Evolutionary conservation across 2,113 vertebrate species (phyloP).

Genomic region (Ictalurus furcatus): DNA sequence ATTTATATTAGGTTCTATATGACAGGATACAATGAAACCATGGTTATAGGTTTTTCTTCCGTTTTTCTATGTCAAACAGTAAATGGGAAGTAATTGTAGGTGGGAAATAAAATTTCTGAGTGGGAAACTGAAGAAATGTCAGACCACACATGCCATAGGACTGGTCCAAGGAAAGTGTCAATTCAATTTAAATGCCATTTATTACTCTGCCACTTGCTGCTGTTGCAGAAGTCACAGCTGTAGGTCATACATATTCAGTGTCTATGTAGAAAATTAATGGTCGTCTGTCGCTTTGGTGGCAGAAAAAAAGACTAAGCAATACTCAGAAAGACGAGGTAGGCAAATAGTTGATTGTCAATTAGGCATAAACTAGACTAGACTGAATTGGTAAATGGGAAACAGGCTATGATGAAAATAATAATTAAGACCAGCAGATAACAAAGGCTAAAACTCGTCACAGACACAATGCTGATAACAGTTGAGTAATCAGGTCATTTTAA

Average conservation of each 20-base stretch:
- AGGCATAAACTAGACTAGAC: background rate
- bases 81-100: background rate
- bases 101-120: background rate
- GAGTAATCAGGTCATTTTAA: background rate
- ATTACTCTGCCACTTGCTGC: background rate
- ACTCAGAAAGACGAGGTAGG: background rate
- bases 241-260: background rate
- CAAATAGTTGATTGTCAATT: background rate
- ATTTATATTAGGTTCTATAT: background rate
- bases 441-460: background rate
- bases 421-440: background rate
- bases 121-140: background rate
- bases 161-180: background rate
- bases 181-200: background rate
- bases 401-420: background rate
- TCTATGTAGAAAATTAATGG: background rate
- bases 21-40: background rate
- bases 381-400: background rate
- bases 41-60: background rate
- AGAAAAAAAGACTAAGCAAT: background rate
- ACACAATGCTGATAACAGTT: background rate
- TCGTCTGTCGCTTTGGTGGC: background rate
- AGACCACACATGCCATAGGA: background rate
- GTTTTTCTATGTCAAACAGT: background rate
- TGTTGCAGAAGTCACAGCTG: background rate